Base-by-base conservation (phyloP, 2,888 invertebrate genomes). In the Exephanes ischioxanthus region DNA sequence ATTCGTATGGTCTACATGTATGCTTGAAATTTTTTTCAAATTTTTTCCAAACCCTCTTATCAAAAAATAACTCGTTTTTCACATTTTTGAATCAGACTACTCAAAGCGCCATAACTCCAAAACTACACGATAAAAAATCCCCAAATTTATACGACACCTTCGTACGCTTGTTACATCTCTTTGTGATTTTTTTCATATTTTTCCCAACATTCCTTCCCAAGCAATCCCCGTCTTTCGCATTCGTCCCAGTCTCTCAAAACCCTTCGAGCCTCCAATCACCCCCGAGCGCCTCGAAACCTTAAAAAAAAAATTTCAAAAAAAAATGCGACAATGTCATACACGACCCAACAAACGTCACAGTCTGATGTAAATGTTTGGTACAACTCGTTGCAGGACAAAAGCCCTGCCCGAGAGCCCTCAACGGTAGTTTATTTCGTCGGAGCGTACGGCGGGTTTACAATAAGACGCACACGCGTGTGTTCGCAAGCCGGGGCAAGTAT, bases 381-480 rank as follows among this genome's bases (percentile, higher is more conserved):
- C 30, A 5, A 16, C 11, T 16, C 30, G 16, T 14, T 6, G 61
- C 26, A 30, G 67, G 70, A 85, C 76, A 83, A 80, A 83, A 80
- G 76, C 41, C 30, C 30, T 16, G 11, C 16, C 45, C 45, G 30
- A 63, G 70, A n/a, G 33, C 37, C 61, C 80, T 87, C 90, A 89
- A 92, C 92, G 91, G 93, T 92, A 93, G 93, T 92, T 93, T 92
- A 91, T 92, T 92, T 92, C 90, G 89, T 88, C 22, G n/a, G 41
- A 22, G 80, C 45, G 45, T 30, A 41, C 3, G 14, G 58, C 30
- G 16, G 75, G 22, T 61, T n/a, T 45, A 45, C n/a, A 75, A 75
- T 61, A 73, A 70, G 70, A 80, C 48, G 67, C 14, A 51, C 30
- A 14, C 73, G 45, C 45, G 67, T 26, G 33, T 63, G 26, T 61